A percentile compares a stretch with the other conserved stretches of the same genome.
phyloP scores from a whole-genome alignment of 1,140 invertebrate species.

The Drosophila quadrilineata region DNA sequence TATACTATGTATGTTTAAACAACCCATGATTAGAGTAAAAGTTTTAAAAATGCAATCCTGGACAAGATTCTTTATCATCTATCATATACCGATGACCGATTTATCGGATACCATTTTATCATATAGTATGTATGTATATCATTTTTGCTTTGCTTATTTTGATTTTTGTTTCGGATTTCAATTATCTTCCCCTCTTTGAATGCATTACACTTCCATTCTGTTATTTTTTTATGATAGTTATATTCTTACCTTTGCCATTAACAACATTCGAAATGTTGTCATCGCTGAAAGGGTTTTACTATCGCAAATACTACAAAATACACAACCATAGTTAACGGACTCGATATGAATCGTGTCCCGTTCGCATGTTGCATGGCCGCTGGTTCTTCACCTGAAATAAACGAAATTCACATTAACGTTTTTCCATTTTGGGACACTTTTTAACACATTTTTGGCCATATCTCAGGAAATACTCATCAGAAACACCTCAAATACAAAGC shows the following conservation, averaged over 20 bases:
- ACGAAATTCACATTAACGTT: neutral
- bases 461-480: too few relatives aligned
- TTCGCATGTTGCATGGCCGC: constrained; percentile 80
- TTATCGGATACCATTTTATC: constrained; percentile 1
- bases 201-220: constrained; percentile 2
- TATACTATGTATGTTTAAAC: constrained; percentile 75
- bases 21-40: constrained; percentile 80
- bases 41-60: constrained; percentile 78
- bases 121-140: neutral
- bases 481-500: too few relatives aligned
- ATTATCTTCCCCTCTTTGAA: constrained; percentile 54
- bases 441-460: too few relatives aligned
- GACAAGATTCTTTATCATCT: constrained; percentile 69
- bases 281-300: constrained; percentile 50
- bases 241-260: neutral
- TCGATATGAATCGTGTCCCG: constrained; percentile 45
- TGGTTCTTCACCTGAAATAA: constrained; percentile 70
- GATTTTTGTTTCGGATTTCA: constrained; percentile 48
- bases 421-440: too few relatives aligned
- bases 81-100: too few relatives aligned
- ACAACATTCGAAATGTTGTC: constrained; percentile 46
- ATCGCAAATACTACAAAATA: constrained; percentile 61
- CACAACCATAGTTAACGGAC: constrained; percentile 69
- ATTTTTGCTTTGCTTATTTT: neutral
- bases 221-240: constrained; percentile 15